These are phyloP conservation scores for Pollimyrus isidori DNA, from an alignment of 2,113 vertebrate species.

Conservation along the genomic window DNA sequence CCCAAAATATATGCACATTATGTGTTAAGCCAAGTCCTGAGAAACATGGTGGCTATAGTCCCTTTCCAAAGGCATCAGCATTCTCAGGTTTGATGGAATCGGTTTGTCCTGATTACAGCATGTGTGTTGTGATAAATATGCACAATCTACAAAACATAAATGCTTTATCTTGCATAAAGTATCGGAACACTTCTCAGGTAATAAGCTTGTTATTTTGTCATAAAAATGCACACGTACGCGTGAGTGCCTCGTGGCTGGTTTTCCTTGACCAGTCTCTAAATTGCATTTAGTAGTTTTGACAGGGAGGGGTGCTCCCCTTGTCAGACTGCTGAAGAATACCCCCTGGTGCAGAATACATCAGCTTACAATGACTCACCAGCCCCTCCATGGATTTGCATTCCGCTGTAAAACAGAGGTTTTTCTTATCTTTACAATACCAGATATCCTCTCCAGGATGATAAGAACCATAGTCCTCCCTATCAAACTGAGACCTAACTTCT, in stretches of 20 bases:
- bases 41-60: background rate
- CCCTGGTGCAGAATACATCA: background rate
- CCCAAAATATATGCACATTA: background rate
- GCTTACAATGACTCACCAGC: background rate
- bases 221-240: background rate
- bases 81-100: background rate
- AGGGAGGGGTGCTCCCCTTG: background rate
- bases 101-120: background rate
- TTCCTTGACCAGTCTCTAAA: background rate
- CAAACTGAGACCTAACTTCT: background rate
- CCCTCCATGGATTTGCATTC: background rate
- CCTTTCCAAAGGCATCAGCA: background rate
- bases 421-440: background rate
- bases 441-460: background rate
- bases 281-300: conserved; percentile 4
- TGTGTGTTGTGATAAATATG: background rate
- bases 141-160: background rate
- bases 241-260: background rate
- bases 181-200: background rate
- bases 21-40: background rate
- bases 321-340: background rate
- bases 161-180: background rate
- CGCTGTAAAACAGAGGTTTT: background rate
- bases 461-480: background rate
- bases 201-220: background rate